These are phyloP conservation scores for Nixonia krombeini DNA, from an alignment of 1,140 invertebrate genomes.

Conservation along the genomic window DNA sequence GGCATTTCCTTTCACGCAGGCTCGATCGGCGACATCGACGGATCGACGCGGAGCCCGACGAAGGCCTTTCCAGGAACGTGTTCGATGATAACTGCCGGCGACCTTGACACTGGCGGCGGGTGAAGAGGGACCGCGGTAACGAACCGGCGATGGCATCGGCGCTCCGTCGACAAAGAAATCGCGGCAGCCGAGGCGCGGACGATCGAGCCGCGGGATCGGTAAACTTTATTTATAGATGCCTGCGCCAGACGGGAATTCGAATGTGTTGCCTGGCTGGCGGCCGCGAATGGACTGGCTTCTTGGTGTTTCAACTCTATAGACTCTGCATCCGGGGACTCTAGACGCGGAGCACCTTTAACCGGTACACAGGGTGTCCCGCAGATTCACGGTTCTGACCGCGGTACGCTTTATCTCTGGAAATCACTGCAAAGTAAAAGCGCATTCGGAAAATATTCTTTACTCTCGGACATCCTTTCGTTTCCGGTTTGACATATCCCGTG, in stretches of 20 bases:
- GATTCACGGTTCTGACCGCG: no score
- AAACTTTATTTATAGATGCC: slow-evolving; percentile 37
- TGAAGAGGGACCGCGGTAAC: slow-evolving; percentile 10
- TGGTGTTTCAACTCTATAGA: slow-evolving; percentile 55
- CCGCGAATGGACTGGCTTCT: slow-evolving; percentile 61
- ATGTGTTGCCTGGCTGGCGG: slow-evolving; percentile 58
- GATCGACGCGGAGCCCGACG: neutral
- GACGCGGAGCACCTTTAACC: slow-evolving; percentile 43
- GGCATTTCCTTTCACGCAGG: neutral
- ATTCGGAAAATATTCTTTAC: no score
- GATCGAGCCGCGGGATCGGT: slow-evolving; percentile 17
- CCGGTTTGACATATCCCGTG: no score
- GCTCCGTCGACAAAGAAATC: slow-evolving; percentile 31
- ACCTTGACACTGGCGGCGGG: slow-evolving; percentile 35
- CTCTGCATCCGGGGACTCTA: slow-evolving; percentile 50
- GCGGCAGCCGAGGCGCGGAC: slow-evolving; percentile 11
- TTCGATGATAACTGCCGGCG: slow-evolving; percentile 12
- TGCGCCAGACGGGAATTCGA: slow-evolving; percentile 51
- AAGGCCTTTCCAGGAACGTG: neutral
- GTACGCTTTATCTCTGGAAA: no score
- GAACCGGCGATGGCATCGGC: slow-evolving; percentile 4
- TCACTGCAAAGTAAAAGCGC: no score
- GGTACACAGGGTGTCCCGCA: slow-evolving; percentile 29
- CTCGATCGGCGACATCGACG: no score
- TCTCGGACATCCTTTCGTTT: no score